Base-by-base conservation (phyloP, 2,888 invertebrate genomes). In the Poecilobothrus nobilitatus region DNA sequence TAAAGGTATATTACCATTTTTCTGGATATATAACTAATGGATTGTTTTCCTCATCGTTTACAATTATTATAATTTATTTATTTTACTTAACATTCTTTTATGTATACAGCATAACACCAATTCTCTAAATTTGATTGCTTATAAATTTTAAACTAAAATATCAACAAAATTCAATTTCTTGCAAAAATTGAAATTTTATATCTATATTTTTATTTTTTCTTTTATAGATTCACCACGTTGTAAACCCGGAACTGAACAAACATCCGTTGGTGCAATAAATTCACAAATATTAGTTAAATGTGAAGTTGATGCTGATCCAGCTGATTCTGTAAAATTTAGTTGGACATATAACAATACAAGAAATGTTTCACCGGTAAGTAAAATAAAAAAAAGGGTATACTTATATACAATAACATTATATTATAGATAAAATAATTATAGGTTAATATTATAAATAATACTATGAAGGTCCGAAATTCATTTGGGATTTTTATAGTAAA, bases 321-420 rank as follows among this genome's bases (percentile, higher is more conserved):
- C 86, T 21, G 88, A 88, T 68, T 85, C 86, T 0, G 82, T 90
- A 61, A 85, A 89, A 74, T 93, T 92, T 80, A 91, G 90, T 74
- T 93, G 93, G 93, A 92, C 92, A 15, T 92, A 90, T 79, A 92
- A 92, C 79, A 90, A 89, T 37, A 90, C 91, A 44, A 86, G 86
- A 72, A 89, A 90, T 78, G 91, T 92, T 67, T 84, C 89, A 70
- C 91, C 91, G 70, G 88, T 92, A 78, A 81, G 83, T n/a, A n/a
- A 62, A 27, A 22, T 21, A 9, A 27, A n/a, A n/a, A n/a, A n/a
- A n/a, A n/a, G n/a, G n/a, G n/a, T 63, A 63, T 22, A 63, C 5
- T 1, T 63, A 63, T 63, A 4, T 22, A 10, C 10, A 63, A 21
- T 62, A 8, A n/a, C n/a, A n/a, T n/a, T n/a, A n/a, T n/a, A n/a